phyloP scores from a whole-genome alignment of 37 sponge, comb jelly and placozoan species.

The Dysidea cf. avara region DNA sequence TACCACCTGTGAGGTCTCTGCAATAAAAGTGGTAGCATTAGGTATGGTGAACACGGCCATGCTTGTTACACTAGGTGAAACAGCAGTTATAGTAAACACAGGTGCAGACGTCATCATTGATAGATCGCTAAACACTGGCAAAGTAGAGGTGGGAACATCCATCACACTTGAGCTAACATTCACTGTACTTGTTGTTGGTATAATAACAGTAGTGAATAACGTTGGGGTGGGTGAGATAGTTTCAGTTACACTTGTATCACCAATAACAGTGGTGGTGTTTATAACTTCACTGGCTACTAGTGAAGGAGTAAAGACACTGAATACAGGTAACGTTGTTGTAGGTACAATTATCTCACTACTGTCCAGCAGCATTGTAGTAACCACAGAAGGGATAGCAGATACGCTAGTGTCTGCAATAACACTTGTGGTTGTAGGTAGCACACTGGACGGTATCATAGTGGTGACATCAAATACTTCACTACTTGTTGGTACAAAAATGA shows the following conservation, averaged over 20 bases:
- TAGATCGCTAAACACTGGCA: no score
- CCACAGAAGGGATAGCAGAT: no score
- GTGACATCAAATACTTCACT: no score
- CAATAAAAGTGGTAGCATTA: neutral
- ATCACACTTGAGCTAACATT: neutral
- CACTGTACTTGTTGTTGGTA: neutral
- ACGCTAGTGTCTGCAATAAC: no score
- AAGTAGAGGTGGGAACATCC: neutral
- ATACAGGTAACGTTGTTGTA: no score
- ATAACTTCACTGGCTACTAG: neutral
- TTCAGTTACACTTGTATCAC: neutral
- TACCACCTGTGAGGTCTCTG: neutral
- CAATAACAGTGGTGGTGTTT: neutral
- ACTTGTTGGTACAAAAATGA: no score
- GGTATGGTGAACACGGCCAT: neutral
- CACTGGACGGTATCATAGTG: no score
- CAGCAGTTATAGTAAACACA: neutral
- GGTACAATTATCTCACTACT: no score
- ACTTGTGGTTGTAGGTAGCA: no score
- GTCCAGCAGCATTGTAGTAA: no score
- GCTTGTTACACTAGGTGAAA: constrained; percentile 4
- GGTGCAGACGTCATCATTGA: neutral
- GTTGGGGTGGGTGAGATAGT: neutral
- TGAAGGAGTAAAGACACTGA: no score
- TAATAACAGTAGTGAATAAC: neutral